Conservation (phyloP, 1,140 invertebrate genomes). For the Drosophila tani region DNA sequence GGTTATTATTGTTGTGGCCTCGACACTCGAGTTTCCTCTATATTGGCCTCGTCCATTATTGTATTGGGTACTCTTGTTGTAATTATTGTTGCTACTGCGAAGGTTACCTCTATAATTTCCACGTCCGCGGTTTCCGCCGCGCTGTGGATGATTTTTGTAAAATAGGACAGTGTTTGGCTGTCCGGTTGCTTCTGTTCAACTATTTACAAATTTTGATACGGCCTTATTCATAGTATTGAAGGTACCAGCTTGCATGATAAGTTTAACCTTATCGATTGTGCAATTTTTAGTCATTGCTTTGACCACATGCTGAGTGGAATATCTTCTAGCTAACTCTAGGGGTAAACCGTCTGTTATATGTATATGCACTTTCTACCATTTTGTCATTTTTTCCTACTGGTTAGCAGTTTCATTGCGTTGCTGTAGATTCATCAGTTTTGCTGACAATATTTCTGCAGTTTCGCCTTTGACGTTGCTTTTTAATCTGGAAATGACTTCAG, state of each 20-base stretch:
- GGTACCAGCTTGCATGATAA: slow-evolving; percentile 30
- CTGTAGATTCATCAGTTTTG: slow-evolving; percentile 1
- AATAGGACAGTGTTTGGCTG: slow-evolving; percentile 26
- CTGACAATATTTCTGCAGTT: slow-evolving; percentile 9
- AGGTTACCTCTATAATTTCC: slow-evolving; percentile 1
- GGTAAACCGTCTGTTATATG: slow-evolving; percentile 20
- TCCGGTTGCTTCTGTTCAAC: slow-evolving; percentile 16
- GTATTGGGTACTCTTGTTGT: not conserved
- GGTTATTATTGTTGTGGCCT: not conserved
- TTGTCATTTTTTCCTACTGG: slow-evolving; percentile 9
- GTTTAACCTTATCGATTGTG: slow-evolving; percentile 25
- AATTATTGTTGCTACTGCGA: not conserved
- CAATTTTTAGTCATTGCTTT: slow-evolving; percentile 35
- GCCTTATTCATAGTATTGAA: slow-evolving; percentile 33
- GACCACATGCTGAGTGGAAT: slow-evolving; percentile 14
- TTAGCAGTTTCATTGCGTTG: slow-evolving; percentile 11
- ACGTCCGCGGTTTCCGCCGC: no score
- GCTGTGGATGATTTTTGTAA: slow-evolving; percentile 2
- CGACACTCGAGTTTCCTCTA: slow-evolving; percentile 3
- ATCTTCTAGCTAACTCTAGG: slow-evolving; percentile 15
- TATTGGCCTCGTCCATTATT: slow-evolving; percentile 1
- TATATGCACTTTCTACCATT: slow-evolving; percentile 15
- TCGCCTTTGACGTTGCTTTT: slow-evolving; percentile 7
- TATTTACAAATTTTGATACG: slow-evolving; percentile 23
- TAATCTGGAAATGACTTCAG: not conserved